Conservation (phyloP, 2,797 vertebrate species). For the Enteromius mattozi region DNA sequence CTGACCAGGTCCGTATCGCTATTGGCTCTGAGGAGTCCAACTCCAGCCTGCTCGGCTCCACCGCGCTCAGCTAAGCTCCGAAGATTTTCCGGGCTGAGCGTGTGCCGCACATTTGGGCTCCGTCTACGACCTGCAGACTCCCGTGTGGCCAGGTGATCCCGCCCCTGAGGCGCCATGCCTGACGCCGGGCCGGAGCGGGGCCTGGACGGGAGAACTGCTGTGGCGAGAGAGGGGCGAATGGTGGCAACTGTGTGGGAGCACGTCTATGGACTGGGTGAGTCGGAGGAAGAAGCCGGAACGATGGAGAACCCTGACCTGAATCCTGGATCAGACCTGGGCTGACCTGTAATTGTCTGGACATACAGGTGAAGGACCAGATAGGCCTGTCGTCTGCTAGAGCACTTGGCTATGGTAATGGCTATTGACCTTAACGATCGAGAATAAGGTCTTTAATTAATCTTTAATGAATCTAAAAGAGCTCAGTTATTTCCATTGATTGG, state of each 20-base stretch:
- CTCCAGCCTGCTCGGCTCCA: conserved; percentile 59
- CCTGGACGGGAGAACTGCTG: conserved; percentile 77
- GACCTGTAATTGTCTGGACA: conserved; percentile 1
- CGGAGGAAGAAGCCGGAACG: not conserved
- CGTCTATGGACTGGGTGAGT: conserved; percentile 1
- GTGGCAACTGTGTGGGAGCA: conserved; percentile 48
- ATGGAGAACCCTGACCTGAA: not conserved
- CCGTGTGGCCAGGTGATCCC: conserved; percentile 73
- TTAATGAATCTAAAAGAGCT: conserved; percentile 48
- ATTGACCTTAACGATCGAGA: conserved; percentile 37
- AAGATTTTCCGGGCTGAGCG: conserved; percentile 94
- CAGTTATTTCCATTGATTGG: conserved; percentile 34
- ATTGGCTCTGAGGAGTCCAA: conserved; percentile 88
- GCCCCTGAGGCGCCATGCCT: conserved; percentile 77
- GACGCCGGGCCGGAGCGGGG: conserved; percentile 78
- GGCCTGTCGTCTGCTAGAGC: conserved; percentile 1
- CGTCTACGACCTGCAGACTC: conserved; percentile 85
- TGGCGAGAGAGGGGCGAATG: conserved; percentile 83
- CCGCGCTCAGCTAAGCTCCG: conserved; percentile 88
- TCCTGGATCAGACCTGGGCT: not conserved
- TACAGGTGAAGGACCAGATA: conserved; percentile 20
- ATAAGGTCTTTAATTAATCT: conserved; percentile 46
- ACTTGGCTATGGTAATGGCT: conserved; percentile 11
- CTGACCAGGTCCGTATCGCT: conserved; percentile 96
- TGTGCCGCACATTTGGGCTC: conserved; percentile 92